A percentile compares a stretch with the other conserved stretches of the same genome.
Evolutionary conservation across 2,113 vertebrate genomes (phyloP).

Genomic region (Eonycteris spelaea): DNA sequence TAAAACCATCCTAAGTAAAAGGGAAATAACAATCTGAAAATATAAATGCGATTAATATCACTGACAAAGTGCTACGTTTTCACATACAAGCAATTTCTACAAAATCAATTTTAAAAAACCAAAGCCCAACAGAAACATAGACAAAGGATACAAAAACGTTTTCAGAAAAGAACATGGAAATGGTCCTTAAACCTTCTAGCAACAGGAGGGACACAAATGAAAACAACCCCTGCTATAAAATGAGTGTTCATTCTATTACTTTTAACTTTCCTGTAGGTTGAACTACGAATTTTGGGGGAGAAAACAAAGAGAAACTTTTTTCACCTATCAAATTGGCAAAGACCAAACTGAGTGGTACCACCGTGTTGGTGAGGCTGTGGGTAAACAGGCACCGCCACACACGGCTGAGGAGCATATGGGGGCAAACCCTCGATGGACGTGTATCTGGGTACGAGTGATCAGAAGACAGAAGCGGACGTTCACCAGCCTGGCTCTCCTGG

Average conservation of each 20-base stretch:
- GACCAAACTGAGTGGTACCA: background rate
- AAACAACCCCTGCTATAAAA: background rate
- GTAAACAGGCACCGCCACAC: background rate
- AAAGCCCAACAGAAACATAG: background rate
- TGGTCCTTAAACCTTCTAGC: background rate
- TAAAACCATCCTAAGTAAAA: background rate
- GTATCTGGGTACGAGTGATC: background rate
- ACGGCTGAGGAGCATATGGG: background rate
- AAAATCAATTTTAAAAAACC: background rate
- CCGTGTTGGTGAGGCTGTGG: background rate
- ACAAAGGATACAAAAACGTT: background rate
- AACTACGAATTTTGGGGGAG: background rate
- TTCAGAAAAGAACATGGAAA: background rate
- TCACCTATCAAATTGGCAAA: background rate
- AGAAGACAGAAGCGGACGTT: background rate
- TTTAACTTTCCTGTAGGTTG: background rate
- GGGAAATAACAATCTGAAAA: background rate
- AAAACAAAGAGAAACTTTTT: background rate
- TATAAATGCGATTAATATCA: background rate
- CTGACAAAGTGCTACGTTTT: background rate
- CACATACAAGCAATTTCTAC: background rate
- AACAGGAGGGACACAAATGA: background rate
- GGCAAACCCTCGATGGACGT: background rate
- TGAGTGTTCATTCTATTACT: background rate
- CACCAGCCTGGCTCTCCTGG: background rate